Conservation (phyloP, 2,113 vertebrate species). For the Gopherus evgoodei region DNA sequence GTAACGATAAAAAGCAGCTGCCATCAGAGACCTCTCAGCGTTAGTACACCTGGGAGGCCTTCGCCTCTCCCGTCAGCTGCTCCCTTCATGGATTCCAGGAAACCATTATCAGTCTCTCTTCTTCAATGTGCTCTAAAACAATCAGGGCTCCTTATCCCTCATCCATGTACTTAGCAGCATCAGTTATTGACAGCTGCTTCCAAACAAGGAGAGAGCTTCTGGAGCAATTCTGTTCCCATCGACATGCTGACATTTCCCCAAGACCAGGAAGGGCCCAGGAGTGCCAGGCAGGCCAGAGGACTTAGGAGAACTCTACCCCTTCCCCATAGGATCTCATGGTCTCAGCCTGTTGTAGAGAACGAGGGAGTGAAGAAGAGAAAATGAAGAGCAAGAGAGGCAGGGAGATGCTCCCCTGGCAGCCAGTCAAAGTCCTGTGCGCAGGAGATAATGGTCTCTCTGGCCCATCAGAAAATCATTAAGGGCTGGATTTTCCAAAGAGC, state of each 20-base stretch:
- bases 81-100: not conserved
- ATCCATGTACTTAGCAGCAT: not conserved
- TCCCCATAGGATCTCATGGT: not conserved
- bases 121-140: not conserved
- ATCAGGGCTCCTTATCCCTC: not conserved
- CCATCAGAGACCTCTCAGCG: not conserved
- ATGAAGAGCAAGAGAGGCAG: not conserved
- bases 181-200: not conserved
- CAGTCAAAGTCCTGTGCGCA: not conserved
- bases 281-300: not conserved
- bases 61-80: not conserved
- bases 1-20: not conserved
- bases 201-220: not conserved
- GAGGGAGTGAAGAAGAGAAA: not conserved
- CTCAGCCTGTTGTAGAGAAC: not conserved
- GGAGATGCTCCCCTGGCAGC: not conserved
- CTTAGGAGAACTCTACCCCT: not conserved
- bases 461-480: not conserved
- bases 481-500: not conserved
- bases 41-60: not conserved
- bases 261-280: not conserved
- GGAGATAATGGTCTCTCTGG: not conserved
- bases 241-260: not conserved
- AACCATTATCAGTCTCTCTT: not conserved
- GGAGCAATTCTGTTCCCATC: not conserved